Percentiles rank a stretch among this genome's conserved stretches.
These are phyloP conservation scores for Anser brachyrhynchus DNA, from an alignment of 2,113 vertebrate species.

Conservation along the genomic window DNA sequence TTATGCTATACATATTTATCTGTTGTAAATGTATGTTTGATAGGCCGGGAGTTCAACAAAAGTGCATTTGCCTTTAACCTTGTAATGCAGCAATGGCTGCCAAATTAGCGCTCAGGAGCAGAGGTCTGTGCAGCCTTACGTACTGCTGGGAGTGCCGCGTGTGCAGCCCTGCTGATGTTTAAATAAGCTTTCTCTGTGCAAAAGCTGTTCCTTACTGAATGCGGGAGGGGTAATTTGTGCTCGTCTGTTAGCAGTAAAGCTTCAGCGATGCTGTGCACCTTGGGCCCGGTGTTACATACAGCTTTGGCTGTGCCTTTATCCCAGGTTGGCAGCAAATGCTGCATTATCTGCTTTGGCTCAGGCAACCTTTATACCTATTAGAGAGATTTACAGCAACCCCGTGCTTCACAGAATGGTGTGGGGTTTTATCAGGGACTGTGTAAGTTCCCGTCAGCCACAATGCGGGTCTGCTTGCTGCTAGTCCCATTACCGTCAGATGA, in stretches of 20 bases:
- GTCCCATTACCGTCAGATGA: rapidly evolving
- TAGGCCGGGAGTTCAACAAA: conserved; percentile 25
- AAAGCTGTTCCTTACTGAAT: background rate
- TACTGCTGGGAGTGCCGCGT: background rate
- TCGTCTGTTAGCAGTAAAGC: background rate
- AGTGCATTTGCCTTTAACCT: background rate
- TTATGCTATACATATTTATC: conserved; percentile 49
- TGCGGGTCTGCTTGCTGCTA: background rate
- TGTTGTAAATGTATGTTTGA: conserved; percentile 32
- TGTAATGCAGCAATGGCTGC: background rate
- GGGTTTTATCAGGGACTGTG: background rate
- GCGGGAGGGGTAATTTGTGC: background rate
- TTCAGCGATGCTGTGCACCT: background rate
- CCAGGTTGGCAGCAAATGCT: background rate
- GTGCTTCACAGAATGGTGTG: background rate
- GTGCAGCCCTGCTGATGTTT: background rate
- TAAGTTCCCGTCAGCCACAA: background rate
- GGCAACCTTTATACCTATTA: background rate
- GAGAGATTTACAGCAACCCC: background rate
- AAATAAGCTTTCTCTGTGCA: background rate
- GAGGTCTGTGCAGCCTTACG: background rate
- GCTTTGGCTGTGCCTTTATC: background rate
- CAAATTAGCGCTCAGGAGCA: background rate
- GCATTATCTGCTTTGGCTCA: background rate
- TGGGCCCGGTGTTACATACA: background rate